These are phyloP conservation scores for Zaprionus ornatus DNA, from an alignment of 1,140 invertebrate species.

Conservation along the genomic window DNA sequence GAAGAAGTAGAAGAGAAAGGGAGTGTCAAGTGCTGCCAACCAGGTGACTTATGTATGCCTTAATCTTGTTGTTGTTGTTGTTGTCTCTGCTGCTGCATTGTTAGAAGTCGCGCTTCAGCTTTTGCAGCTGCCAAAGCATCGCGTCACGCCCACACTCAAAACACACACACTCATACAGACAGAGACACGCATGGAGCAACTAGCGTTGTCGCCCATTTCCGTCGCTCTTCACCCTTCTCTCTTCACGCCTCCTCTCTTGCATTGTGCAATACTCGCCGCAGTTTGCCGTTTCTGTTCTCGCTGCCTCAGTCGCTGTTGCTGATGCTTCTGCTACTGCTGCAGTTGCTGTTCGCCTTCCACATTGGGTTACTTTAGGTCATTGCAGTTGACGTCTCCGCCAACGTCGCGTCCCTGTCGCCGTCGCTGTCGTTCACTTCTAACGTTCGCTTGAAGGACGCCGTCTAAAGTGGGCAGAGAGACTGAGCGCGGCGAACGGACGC, in stretches of 20 bases:
- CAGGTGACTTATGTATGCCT: neutral
- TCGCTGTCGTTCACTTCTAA: slow-evolving; percentile 53
- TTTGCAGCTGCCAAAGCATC: slow-evolving; percentile 32
- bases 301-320: slow-evolving; percentile 30
- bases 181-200: neutral
- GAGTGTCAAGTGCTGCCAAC: slow-evolving; percentile 23
- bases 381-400: slow-evolving; percentile 48
- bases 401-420: slow-evolving; percentile 35
- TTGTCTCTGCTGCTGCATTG: neutral
- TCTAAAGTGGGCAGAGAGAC: slow-evolving; percentile 21
- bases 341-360: slow-evolving; percentile 40
- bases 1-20: slow-evolving; percentile 1
- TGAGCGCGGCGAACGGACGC: neutral
- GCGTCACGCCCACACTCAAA: slow-evolving; percentile 44
- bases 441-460: slow-evolving; percentile 71
- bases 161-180: neutral
- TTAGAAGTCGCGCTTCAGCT: slow-evolving; percentile 14
- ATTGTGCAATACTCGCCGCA: slow-evolving; percentile 28
- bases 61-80: neutral
- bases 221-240: slow-evolving; percentile 11
- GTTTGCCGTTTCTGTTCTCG: slow-evolving; percentile 10
- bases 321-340: slow-evolving; percentile 7
- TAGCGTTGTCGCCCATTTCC: slow-evolving; percentile 45
- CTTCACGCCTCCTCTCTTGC: neutral
- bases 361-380: slow-evolving; percentile 80